Evolutionary conservation across 2,888 invertebrate genomes (phyloP).

Genomic region (Beris chalybata): DNA sequence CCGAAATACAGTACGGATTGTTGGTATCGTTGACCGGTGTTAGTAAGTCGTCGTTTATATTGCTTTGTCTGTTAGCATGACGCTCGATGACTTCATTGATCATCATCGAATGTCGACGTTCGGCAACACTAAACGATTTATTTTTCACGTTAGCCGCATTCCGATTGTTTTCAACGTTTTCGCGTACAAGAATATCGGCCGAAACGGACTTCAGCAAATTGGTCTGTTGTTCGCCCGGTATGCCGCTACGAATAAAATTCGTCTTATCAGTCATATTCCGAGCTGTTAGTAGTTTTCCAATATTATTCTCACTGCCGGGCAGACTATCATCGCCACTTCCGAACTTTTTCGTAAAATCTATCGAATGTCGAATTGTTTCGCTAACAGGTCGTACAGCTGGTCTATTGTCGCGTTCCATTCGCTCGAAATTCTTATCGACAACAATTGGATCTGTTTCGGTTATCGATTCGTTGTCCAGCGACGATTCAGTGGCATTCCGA

Average conservation of each 20-base stretch:
- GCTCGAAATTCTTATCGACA: slow-evolving; percentile 37
- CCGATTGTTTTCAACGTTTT: slow-evolving; percentile 39
- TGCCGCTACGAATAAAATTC: slow-evolving; percentile 15
- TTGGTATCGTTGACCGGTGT: slow-evolving; percentile 42
- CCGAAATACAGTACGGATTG: slow-evolving; percentile 32
- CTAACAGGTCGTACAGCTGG: slow-evolving; percentile 29
- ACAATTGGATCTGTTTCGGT: slow-evolving; percentile 46
- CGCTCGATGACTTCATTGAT: slow-evolving; percentile 30
- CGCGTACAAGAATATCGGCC: slow-evolving; percentile 34
- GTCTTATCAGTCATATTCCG: slow-evolving; percentile 18
- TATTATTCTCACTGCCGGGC: slow-evolving; percentile 20
- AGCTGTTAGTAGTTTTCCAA: slow-evolving; percentile 22
- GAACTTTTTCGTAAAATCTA: slow-evolving; percentile 15
- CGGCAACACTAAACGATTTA: slow-evolving; percentile 5
- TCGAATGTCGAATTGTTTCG: slow-evolving; percentile 31
- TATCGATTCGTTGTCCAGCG: slow-evolving; percentile 59
- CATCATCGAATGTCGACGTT: slow-evolving; percentile 33
- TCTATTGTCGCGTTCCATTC: slow-evolving; percentile 9
- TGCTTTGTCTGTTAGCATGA: slow-evolving; percentile 11
- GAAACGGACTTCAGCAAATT: slow-evolving; percentile 32
- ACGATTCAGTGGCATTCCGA: slow-evolving; percentile 61
- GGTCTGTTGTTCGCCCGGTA: slow-evolving; percentile 2
- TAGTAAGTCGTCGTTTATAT: slow-evolving; percentile 39
- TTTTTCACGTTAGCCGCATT: slow-evolving; percentile 37
- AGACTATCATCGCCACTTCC: background rate